Percentiles rank a stretch among this genome's conserved stretches.
phyloP scores from a whole-genome alignment of 2,113 vertebrate species.

The Pseudorasbora parva region DNA sequence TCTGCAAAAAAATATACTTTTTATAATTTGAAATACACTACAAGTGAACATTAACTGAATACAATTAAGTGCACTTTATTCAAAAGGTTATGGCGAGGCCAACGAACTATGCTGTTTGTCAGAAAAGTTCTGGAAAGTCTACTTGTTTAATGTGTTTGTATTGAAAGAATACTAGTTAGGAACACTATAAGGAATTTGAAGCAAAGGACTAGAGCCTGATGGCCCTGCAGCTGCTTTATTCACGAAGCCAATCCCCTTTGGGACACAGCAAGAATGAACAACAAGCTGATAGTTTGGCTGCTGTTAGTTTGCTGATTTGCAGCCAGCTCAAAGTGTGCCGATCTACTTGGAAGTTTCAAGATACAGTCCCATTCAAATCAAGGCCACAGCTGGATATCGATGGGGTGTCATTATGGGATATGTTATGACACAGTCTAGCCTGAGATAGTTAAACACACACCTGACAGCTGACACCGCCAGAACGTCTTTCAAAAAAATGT shows the following conservation, averaged over 20 bases:
- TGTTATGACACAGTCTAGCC: constrained; percentile 56
- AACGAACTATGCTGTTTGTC: background rate
- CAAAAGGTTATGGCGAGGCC: background rate
- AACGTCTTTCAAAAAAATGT: constrained; percentile 37
- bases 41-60: background rate
- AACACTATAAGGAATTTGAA: background rate
- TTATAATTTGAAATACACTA: no score
- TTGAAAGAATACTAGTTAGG: background rate
- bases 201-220: background rate
- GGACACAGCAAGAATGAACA: constrained; percentile 21
- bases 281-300: constrained; percentile 25
- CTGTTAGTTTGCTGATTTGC: background rate
- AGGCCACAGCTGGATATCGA: constrained; percentile 70
- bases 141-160: background rate
- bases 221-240: constrained; percentile 31
- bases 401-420: constrained; percentile 74
- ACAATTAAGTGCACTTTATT: no score
- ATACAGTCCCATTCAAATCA: constrained; percentile 50
- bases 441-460: constrained; percentile 70
- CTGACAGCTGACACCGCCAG: constrained; percentile 78
- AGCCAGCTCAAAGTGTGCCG: background rate
- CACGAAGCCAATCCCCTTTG: constrained; percentile 30
- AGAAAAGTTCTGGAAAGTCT: background rate
- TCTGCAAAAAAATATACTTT: no score
- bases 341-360: constrained; percentile 28